phyloP scores from a whole-genome alignment of 2,797 vertebrate genomes.

The Sphenodon punctatus region DNA sequence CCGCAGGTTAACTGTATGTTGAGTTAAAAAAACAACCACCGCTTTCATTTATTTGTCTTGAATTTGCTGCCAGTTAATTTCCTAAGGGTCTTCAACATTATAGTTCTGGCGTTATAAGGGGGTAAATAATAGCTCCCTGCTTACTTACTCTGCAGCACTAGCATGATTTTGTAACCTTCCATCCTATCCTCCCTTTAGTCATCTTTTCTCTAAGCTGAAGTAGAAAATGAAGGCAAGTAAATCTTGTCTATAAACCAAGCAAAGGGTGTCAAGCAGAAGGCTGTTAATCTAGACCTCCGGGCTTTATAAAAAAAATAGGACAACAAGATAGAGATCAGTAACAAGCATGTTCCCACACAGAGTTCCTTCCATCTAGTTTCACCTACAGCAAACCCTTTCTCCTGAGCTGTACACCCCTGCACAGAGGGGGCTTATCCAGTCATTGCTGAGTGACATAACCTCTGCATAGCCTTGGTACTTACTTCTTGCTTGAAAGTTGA shows the following conservation, averaged over 20 bases:
- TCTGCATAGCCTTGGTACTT: conserved; percentile 28
- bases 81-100: too few species aligned
- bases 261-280: not conserved
- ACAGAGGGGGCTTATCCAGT: not conserved
- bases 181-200: too few species aligned
- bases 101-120: too few species aligned
- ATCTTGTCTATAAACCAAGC: not conserved
- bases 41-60: too few species aligned
- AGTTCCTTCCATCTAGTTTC: not conserved
- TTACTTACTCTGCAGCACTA: too few species aligned
- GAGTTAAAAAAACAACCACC: too few species aligned
- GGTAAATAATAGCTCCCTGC: too few species aligned
- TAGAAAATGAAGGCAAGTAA: not conserved
- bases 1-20: too few species aligned
- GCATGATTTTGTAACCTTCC: too few species aligned
- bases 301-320: not conserved
- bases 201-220: too few species aligned
- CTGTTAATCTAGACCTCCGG: not conserved
- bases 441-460: fast-evolving
- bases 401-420: not conserved
- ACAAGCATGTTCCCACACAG: not conserved
- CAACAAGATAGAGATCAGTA: not conserved
- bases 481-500: conserved; percentile 84
- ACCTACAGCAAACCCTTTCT: not conserved
- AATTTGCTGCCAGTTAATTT: too few species aligned